Percentiles rank a stretch among this genome's conserved stretches.
Conservation (phyloP, 2,113 vertebrate genomes). For the Tichodroma muraria region DNA sequence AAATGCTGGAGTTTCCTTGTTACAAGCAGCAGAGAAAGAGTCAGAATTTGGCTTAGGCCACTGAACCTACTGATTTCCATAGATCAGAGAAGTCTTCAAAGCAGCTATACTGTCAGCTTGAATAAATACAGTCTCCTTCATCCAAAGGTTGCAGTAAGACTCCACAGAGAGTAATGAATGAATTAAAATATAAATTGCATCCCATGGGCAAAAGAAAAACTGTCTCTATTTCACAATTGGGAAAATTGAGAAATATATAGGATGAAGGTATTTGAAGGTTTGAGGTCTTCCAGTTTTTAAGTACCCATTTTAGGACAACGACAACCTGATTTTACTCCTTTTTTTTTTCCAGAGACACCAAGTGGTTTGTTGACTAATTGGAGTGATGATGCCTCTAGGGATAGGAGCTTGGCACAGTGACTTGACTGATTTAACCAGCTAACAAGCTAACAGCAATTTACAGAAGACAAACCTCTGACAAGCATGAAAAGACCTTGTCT, state of each 20-base stretch:
- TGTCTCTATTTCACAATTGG: neutral
- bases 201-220: neutral
- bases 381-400: conserved; percentile 20
- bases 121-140: neutral
- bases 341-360: neutral
- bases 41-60: neutral
- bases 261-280: neutral
- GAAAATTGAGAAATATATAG: neutral
- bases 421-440: conserved; percentile 52
- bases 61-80: neutral
- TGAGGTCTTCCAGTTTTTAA: neutral
- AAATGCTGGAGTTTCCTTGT: neutral
- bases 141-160: neutral
- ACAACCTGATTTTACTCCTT: neutral
- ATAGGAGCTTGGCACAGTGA: conserved; percentile 11
- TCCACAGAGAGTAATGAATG: neutral
- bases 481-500: conserved; percentile 21
- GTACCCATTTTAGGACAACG: neutral
- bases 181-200: neutral
- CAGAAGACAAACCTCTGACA: conserved; percentile 5
- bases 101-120: neutral
- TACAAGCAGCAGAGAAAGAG: neutral
- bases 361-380: conserved; percentile 24
- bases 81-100: neutral
- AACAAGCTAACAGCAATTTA: conserved; percentile 28